A percentile compares a stretch with the other conserved stretches of the same genome.
Conservation (phyloP, 2,113 vertebrate genomes). For the Camelus bactrianus region DNA sequence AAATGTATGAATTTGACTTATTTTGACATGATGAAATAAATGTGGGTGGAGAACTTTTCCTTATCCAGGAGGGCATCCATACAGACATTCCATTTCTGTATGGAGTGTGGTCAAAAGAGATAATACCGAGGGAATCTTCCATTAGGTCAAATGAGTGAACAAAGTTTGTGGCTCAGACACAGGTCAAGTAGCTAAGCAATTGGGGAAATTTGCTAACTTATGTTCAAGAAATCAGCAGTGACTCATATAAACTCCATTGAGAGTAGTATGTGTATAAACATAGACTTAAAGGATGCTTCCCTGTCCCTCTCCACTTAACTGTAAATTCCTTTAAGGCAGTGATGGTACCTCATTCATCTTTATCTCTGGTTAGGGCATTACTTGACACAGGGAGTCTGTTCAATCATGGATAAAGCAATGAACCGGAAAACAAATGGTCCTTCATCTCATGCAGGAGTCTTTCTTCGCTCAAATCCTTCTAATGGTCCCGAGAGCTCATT, state of each 20-base stretch:
- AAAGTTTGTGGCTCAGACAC: not conserved
- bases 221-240: not conserved
- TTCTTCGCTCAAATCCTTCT: not conserved
- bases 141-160: not conserved
- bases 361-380: not conserved
- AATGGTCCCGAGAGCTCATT: not conserved
- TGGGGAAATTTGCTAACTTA: not conserved
- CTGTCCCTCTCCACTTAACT: not conserved
- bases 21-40: slow-evolving; percentile 37
- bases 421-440: not conserved
- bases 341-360: not conserved
- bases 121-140: not conserved
- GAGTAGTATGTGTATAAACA: not conserved
- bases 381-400: not conserved
- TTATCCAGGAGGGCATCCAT: not conserved
- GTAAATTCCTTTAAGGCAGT: not conserved
- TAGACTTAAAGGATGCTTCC: not conserved
- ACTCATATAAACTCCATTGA: not conserved
- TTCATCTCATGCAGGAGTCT: not conserved
- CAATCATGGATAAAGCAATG: not conserved
- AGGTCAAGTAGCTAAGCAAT: not conserved
- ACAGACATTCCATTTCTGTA: not conserved
- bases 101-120: not conserved
- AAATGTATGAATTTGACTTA: not conserved
- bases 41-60: not conserved